Evolutionary conservation across 2,113 vertebrate species (phyloP), one percentile per base, ranked within the genome.

Genomic region (Alexandromys fortis): DNA sequence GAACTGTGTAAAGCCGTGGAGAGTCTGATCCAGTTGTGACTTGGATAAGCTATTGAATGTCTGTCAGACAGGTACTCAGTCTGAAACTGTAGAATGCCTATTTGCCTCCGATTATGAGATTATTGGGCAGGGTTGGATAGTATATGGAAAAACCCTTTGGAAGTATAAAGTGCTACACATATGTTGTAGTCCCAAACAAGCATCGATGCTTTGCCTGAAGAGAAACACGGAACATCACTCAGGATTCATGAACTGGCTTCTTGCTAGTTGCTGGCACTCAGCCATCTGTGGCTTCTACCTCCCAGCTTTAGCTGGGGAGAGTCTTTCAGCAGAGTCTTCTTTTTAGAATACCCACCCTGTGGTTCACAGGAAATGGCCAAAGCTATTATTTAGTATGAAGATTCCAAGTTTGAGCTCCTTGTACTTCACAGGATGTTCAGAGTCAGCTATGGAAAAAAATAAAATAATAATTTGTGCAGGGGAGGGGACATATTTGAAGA

Each of bases 271-370:
- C 38, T 58, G 77, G 38, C 49, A 13, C 55, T 68, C 13, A 68
- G 42, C 22, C 16, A 65, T 38, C 26, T 47, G 4, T 87, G 78
- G 63, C n/a, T 89, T 82, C 83, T 22, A 73, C 63, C 24, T 96
- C 35, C 94, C 76, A 58, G 94, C 73, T 87, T 94, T 75, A 91
- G 35, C 26, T 81, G 45, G 45, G n/a, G 49, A 90, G 42, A 92
- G 35, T 26, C 90, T 89, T 58, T 58, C 45, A 38, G 35, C 7
- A 63, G 42, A 75, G 30, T 95, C 93, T 86, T 95, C 93, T 61
- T 95, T 96, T 96, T 94, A 90, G 93, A 94, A 96, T 95, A 45
- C 33, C 24, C 90, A 42, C 92, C 16, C 88, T 81, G 55, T 63
- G 63, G 38, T 70, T 96, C 92, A 55, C 83, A 76, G 86, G 67